Evolutionary conservation across 2,888 invertebrate species (phyloP).

Genomic region (Amphimallon solstitiale): DNA sequence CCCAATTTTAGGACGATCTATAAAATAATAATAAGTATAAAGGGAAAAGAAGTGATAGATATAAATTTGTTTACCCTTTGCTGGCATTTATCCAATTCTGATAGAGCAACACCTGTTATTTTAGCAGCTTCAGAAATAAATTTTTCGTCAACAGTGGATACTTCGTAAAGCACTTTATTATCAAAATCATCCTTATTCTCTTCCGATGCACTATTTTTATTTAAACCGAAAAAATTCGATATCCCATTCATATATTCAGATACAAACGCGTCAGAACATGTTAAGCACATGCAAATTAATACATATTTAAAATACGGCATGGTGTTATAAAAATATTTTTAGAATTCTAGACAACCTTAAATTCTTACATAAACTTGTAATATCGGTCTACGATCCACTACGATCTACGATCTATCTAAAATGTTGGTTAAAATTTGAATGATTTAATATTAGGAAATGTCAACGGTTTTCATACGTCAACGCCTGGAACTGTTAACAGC

Average conservation of each 20-base stretch:
- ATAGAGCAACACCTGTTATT: conserved; percentile 66
- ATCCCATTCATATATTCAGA: conserved; percentile 31
- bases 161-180: conserved; percentile 65
- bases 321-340: not conserved
- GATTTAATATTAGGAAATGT: no score
- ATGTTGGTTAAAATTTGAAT: no score
- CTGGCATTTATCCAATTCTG: conserved; percentile 72
- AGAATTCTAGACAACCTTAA: no score
- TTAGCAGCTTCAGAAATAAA: conserved; percentile 72
- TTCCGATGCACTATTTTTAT: conserved; percentile 41
- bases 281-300: conserved; percentile 9
- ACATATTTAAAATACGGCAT: not conserved
- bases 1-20: conserved; percentile 71
- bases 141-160: conserved; percentile 68
- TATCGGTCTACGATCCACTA: no score
- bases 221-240: conserved; percentile 50
- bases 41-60: not conserved
- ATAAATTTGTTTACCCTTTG: conserved; percentile 64
- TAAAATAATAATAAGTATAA: conserved; percentile 37
- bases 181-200: conserved; percentile 46
- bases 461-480: no score
- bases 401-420: no score
- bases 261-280: conserved; percentile 25
- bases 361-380: no score
- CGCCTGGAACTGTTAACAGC: no score